phyloP scores from a whole-genome alignment of 1,140 invertebrate species.

The Aricia agestis region DNA sequence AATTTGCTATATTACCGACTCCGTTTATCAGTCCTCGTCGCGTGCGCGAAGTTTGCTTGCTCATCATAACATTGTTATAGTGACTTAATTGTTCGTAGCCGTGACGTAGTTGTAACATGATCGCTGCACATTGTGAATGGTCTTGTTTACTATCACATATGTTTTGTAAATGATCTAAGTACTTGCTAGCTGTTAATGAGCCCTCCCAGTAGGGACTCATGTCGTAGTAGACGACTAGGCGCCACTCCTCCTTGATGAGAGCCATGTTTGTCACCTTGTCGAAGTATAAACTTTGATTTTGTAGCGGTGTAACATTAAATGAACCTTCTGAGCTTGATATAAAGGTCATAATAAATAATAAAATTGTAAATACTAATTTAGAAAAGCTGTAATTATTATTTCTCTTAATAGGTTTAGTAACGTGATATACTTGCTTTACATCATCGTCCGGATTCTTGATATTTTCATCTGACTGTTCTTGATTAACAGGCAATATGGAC shows the following conservation, averaged over 20 bases:
- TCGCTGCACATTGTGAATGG: conserved; percentile 23
- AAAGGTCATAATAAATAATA: conserved; percentile 16
- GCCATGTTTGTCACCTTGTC: conserved; percentile 22
- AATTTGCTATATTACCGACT: conserved; percentile 22
- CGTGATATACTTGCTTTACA: conserved; percentile 16
- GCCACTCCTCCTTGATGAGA: conserved; percentile 26
- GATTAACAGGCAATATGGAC: conserved; percentile 15
- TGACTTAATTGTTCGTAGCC: conserved; percentile 21
- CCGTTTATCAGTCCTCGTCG: conserved; percentile 25
- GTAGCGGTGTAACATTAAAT: conserved; percentile 19
- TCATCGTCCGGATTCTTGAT: conserved; percentile 1
- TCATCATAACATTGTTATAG: conserved; percentile 26
- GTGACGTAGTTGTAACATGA: conserved; percentile 23
- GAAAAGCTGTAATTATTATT: conserved; percentile 9
- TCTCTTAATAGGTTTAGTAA: conserved; percentile 5
- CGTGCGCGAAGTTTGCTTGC: conserved; percentile 23
- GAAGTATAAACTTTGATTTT: conserved; percentile 21
- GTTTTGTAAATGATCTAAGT: conserved; percentile 26
- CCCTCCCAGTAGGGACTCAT: conserved; percentile 26
- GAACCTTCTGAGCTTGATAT: conserved; percentile 20
- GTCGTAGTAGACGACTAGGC: conserved; percentile 25
- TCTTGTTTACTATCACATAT: conserved; percentile 22
- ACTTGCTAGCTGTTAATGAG: conserved; percentile 17
- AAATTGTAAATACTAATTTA: conserved; percentile 19
- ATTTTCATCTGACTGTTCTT: background rate